phyloP scores from a whole-genome alignment of 2,888 invertebrate species.

The Lordiphosa andalusiaca region DNA sequence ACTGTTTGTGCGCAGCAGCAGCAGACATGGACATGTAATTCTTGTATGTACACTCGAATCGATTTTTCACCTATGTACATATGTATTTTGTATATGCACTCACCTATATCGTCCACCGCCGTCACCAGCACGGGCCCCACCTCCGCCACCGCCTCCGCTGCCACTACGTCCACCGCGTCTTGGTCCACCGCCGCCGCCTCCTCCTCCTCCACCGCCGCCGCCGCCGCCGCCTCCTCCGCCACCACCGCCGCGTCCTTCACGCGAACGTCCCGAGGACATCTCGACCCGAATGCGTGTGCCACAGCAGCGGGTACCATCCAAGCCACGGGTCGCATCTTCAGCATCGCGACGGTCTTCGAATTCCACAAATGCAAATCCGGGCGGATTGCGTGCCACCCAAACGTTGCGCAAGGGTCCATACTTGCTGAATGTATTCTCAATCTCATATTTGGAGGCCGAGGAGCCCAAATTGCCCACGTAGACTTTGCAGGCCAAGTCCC shows the following conservation, averaged over 20 bases:
- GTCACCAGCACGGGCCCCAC: constrained; percentile 71
- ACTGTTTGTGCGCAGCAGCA: constrained; percentile 15
- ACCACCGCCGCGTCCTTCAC: constrained; percentile 84
- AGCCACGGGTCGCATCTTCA: constrained; percentile 89
- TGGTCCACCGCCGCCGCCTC: constrained; percentile 47
- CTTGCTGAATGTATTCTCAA: constrained; percentile 90
- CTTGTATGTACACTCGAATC: constrained; percentile 63
- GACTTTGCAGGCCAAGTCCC: constrained; percentile 92
- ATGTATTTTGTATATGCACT: constrained; percentile 42
- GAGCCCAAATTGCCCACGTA: constrained; percentile 94
- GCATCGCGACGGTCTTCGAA: constrained; percentile 92
- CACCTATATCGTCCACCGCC: constrained; percentile 78
- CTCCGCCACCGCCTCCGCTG: constrained; percentile 74
- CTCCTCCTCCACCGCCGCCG: constrained; percentile 57
- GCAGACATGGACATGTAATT: constrained; percentile 8
- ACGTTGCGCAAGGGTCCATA: constrained; percentile 93
- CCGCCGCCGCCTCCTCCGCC: constrained; percentile 76
- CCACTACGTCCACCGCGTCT: constrained; percentile 83
- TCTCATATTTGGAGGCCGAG: constrained; percentile 91
- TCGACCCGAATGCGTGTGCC: constrained; percentile 94
- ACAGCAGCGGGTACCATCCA: constrained; percentile 92
- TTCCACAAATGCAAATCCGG: constrained; percentile 93
- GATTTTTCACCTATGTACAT: constrained; percentile 53
- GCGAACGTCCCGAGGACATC: constrained; percentile 93
- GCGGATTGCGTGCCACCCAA: constrained; percentile 95